These are phyloP conservation scores for Thunnus albacares DNA, from an alignment of 2,797 vertebrate genomes.

Conservation along the genomic window DNA sequence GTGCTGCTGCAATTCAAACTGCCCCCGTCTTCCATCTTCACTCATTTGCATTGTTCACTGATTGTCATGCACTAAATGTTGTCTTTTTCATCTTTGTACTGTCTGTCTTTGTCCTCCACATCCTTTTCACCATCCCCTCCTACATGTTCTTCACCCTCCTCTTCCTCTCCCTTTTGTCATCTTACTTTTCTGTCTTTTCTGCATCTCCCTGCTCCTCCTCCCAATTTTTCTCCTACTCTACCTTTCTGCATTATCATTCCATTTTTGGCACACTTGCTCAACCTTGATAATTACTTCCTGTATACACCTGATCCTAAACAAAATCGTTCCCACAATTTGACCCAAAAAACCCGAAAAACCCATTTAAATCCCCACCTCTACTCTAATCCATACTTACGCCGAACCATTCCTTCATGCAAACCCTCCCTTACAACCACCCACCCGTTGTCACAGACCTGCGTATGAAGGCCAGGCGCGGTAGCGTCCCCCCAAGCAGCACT, in stretches of 20 bases:
- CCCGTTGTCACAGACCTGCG: constrained; percentile 77
- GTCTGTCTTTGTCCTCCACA: constrained; percentile 60
- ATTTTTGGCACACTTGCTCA: constrained; percentile 13
- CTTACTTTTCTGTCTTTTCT: constrained; percentile 20
- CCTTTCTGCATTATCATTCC: constrained; percentile 8
- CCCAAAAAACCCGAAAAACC: background rate
- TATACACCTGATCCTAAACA: constrained; percentile 4
- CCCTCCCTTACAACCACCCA: background rate
- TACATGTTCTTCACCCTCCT: constrained; percentile 41
- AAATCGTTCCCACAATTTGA: background rate
- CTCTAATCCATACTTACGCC: background rate
- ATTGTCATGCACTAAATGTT: constrained; percentile 58
- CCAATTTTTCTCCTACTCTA: constrained; percentile 3
- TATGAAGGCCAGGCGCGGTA: constrained; percentile 77
- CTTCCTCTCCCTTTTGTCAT: constrained; percentile 34
- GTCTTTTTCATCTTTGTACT: constrained; percentile 65
- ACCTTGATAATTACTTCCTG: constrained; percentile 2
- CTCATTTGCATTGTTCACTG: constrained; percentile 63
- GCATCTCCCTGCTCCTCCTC: constrained; percentile 14
- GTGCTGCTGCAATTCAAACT: constrained; percentile 17
- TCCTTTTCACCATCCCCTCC: constrained; percentile 54
- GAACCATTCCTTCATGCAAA: constrained; percentile 18
- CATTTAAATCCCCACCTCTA: constrained; percentile 1
- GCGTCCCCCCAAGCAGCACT: constrained; percentile 73
- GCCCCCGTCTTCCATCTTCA: constrained; percentile 37